These are phyloP conservation scores for Brachypterus glaber DNA, from an alignment of 2,888 invertebrate genomes.

Conservation along the genomic window DNA sequence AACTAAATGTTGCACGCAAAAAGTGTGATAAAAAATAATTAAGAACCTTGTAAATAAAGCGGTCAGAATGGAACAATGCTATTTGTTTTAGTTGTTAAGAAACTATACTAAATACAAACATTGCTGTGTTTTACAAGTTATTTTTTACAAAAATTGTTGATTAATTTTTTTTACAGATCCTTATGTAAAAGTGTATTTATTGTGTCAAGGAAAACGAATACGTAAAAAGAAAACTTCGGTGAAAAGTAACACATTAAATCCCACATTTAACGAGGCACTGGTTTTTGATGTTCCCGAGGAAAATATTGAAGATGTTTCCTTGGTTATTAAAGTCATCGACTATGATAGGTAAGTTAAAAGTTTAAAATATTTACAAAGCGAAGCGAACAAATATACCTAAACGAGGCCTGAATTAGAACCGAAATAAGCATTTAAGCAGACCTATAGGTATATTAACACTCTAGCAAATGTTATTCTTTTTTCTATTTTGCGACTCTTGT, in stretches of 20 bases:
- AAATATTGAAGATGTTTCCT: conserved; percentile 71
- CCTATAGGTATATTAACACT: too few relatives aligned
- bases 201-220: conserved; percentile 79
- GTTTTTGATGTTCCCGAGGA: conserved; percentile 84
- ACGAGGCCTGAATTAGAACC: neutral
- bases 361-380: too few relatives aligned
- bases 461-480: too few relatives aligned
- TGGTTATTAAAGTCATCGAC: conserved; percentile 79
- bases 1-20: too few relatives aligned
- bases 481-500: too few relatives aligned
- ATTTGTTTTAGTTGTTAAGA: too few relatives aligned
- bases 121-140: neutral
- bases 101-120: too few relatives aligned
- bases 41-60: too few relatives aligned
- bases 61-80: too few relatives aligned
- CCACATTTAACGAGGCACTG: conserved; percentile 88
- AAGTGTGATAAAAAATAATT: too few relatives aligned
- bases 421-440: too few relatives aligned
- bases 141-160: neutral
- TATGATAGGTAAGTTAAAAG: conserved; percentile 72
- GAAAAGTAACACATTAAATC: conserved; percentile 75
- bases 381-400: too few relatives aligned
- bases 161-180: conserved; percentile 63
- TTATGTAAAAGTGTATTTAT: conserved; percentile 83
- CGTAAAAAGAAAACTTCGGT: conserved; percentile 92